Evolutionary conservation across 2,888 invertebrate genomes (phyloP), one percentile per base, ranked within the genome.

Genomic region (Eupithecia exiguata): DNA sequence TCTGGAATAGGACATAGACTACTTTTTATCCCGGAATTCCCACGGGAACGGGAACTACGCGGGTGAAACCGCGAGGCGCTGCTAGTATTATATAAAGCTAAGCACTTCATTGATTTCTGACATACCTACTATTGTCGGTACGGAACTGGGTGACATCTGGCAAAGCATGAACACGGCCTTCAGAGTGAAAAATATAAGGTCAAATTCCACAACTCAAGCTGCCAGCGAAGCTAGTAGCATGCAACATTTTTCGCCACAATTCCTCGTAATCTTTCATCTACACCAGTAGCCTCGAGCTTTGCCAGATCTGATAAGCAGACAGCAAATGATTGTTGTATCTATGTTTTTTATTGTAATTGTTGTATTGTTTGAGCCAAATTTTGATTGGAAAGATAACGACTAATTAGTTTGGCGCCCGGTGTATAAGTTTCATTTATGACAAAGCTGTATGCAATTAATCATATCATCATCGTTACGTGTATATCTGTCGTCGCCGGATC

Each of bases 291-390:
- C 53, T 58, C 12, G 53, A 25, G 25, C 4, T 14, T 14, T 58
- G 58, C 58, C 58, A 58, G 58, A 58, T 58, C 58, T 58, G 58
- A 58, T 58, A 58, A 25, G 58, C 10, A 21, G 21, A 53, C 21
- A 21, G n/a, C 53, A 12, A 58, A 58, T 58, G 21, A 58, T 12
- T 58, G 58, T 25, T 25, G 25, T 14, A 25, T 25, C 58, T 21
- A 25, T 58, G 30, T 4, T 30, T 30, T 30, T 30, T 30, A 3
- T 30, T 30, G 58, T 25, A 58, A 25, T 25, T 21, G 58, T 12
- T 58, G 25, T 58, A 25, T 58, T 58, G 25, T 53, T 53, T 53
- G 4, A 21, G 53, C 12, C 21, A 12, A 53, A 21, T 53, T 46
- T 53, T 53, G 53, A 53, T 53, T 25, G 1, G 1, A 25, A 5